Conservation (phyloP, 2,797 vertebrate genomes). For the Sebastes cheni region DNA sequence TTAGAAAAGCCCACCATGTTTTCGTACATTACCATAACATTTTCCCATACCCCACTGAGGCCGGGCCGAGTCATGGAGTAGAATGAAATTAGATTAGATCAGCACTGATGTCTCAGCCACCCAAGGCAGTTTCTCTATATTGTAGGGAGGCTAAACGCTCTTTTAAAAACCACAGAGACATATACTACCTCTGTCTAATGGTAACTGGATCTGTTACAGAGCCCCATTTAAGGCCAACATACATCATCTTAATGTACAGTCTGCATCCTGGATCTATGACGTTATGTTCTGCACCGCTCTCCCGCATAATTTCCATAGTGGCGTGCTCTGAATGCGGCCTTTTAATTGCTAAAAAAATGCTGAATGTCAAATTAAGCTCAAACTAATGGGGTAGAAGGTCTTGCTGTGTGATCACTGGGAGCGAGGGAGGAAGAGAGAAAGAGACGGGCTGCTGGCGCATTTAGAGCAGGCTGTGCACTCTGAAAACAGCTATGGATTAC, state of each 20-base stretch:
- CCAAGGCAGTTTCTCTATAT: constrained; percentile 70
- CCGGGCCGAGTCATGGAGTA: constrained; percentile 61
- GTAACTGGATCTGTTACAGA: constrained; percentile 77
- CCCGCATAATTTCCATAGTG: constrained; percentile 59
- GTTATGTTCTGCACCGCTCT: constrained; percentile 58
- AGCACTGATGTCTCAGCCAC: constrained; percentile 75
- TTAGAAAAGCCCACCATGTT: constrained; percentile 74
- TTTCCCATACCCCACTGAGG: constrained; percentile 71
- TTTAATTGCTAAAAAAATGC: constrained; percentile 84
- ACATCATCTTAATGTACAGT: constrained; percentile 77
- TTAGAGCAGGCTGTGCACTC: constrained; percentile 83
- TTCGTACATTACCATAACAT: constrained; percentile 71
- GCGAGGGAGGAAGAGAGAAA: constrained; percentile 52
- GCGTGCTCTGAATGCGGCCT: constrained; percentile 72
- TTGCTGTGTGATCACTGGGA: constrained; percentile 79
- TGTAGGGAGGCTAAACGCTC: constrained; percentile 60
- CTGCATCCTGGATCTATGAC: constrained; percentile 72
- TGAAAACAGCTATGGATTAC: constrained; percentile 94
- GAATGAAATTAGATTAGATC: constrained; percentile 80
- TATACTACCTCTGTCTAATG: constrained; percentile 73
- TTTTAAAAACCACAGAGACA: constrained; percentile 73
- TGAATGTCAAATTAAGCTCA: constrained; percentile 87
- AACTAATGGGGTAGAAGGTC: constrained; percentile 84
- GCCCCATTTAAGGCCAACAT: constrained; percentile 73
- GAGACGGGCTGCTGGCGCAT: constrained; percentile 77